These are phyloP conservation scores for Phyto melanocephala DNA, from an alignment of 2,888 invertebrate species.

Conservation along the genomic window DNA sequence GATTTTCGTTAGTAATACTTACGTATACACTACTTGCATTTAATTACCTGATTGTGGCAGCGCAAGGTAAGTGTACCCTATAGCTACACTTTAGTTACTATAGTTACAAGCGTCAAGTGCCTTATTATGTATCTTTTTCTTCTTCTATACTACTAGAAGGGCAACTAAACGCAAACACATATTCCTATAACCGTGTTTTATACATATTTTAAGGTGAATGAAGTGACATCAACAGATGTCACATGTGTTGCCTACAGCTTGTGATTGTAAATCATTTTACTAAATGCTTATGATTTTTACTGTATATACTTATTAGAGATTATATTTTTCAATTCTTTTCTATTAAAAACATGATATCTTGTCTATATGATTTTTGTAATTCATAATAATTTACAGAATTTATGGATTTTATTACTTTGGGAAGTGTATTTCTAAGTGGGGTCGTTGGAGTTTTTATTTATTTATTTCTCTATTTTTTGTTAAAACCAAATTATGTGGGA, in stretches of 20 bases:
- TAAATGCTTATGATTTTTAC: constrained; percentile 60
- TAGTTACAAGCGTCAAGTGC: too few relatives aligned
- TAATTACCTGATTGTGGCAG: too few relatives aligned
- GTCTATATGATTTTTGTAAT: constrained; percentile 1
- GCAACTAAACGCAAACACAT: not conserved
- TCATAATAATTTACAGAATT: constrained; percentile 30
- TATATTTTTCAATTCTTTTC: not conserved
- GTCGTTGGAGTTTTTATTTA: not conserved
- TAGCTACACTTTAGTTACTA: too few relatives aligned
- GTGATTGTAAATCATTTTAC: constrained; percentile 65
- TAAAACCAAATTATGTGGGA: too few relatives aligned
- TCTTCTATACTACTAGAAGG: too few relatives aligned
- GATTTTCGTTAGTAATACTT: too few relatives aligned
- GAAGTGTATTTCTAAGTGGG: not conserved
- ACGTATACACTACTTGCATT: too few relatives aligned
- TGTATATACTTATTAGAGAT: not conserved
- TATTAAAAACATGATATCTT: not conserved
- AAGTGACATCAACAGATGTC: constrained; percentile 52
- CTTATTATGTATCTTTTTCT: too few relatives aligned
- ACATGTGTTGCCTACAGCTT: constrained; percentile 59
- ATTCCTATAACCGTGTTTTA: too few relatives aligned
- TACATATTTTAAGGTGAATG: not conserved
- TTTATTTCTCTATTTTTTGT: not conserved
- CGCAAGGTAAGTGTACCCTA: too few relatives aligned
- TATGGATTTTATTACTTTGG: not conserved